phyloP scores from a whole-genome alignment of 2,113 vertebrate species.

The Prunella fulvescens region DNA sequence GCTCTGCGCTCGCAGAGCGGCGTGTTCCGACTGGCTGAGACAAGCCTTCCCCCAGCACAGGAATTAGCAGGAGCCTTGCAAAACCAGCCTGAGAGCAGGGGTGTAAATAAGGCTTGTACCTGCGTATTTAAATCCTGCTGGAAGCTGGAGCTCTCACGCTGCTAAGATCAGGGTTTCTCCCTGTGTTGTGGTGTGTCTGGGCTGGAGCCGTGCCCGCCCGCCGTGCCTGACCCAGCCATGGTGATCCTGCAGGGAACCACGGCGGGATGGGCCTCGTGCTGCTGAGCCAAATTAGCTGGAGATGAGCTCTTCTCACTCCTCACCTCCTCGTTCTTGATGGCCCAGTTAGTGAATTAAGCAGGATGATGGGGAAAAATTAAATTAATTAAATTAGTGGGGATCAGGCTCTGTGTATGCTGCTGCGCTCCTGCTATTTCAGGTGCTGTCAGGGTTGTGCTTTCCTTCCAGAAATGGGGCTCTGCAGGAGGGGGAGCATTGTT shows the following conservation, averaged over 20 bases:
- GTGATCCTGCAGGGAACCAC: background rate
- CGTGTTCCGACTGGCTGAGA: conserved; percentile 29
- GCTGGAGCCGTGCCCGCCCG: background rate
- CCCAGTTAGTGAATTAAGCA: background rate
- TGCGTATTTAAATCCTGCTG: accelerated
- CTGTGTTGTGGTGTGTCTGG: background rate
- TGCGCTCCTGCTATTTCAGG: background rate
- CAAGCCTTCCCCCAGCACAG: background rate
- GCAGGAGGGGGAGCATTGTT: accelerated
- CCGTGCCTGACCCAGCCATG: accelerated
- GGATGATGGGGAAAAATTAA: background rate
- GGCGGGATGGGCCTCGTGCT: background rate
- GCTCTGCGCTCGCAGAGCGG: background rate
- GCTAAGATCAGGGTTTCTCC: background rate
- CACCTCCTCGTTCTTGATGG: background rate
- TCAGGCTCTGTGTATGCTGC: background rate
- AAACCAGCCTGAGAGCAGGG: background rate
- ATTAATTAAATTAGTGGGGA: background rate
- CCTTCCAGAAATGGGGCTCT: background rate
- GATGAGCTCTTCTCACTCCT: background rate
- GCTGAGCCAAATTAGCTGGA: background rate
- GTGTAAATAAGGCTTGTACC: background rate
- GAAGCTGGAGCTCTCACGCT: background rate
- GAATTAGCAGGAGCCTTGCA: background rate
- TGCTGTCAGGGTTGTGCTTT: background rate